Evolutionary conservation across 2,888 invertebrate species (phyloP).

Genomic region (Heliconius cydno): DNA sequence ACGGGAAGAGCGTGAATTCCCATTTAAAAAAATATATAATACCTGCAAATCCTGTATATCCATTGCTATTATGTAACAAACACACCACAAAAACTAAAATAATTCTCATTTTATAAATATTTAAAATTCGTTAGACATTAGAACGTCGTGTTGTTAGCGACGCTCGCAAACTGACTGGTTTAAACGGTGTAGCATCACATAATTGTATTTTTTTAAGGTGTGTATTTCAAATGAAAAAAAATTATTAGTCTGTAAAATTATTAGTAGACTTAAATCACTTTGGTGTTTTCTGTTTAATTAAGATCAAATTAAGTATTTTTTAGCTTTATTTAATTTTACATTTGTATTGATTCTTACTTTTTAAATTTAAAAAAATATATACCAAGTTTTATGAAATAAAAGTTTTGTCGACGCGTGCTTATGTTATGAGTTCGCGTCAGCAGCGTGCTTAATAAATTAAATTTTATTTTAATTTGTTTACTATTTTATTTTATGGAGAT

Average conservation of each 20-base stretch:
- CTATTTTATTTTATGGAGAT: too few relatives aligned
- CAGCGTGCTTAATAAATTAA: too few relatives aligned
- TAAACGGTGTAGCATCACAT: neutral
- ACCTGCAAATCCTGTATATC: slow-evolving; percentile 21
- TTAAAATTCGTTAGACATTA: neutral
- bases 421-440: too few relatives aligned
- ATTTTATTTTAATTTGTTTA: too few relatives aligned
- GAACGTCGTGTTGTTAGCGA: slow-evolving; percentile 2
- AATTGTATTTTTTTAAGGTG: slow-evolving; percentile 1
- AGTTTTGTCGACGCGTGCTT: too few relatives aligned
- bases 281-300: neutral
- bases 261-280: neutral
- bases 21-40: neutral
- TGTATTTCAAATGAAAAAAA: slow-evolving; percentile 1
- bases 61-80: neutral
- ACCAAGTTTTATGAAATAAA: too few relatives aligned
- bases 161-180: slow-evolving; percentile 13
- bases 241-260: slow-evolving; percentile 13
- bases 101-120: neutral
- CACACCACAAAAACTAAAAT: neutral
- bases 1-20: too few relatives aligned
- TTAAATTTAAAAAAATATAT: too few relatives aligned
- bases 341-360: too few relatives aligned
- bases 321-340: too few relatives aligned
- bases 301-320: neutral